These are phyloP conservation scores for Aleiodes testaceus DNA, from an alignment of 2,888 invertebrate species.

Conservation along the genomic window DNA sequence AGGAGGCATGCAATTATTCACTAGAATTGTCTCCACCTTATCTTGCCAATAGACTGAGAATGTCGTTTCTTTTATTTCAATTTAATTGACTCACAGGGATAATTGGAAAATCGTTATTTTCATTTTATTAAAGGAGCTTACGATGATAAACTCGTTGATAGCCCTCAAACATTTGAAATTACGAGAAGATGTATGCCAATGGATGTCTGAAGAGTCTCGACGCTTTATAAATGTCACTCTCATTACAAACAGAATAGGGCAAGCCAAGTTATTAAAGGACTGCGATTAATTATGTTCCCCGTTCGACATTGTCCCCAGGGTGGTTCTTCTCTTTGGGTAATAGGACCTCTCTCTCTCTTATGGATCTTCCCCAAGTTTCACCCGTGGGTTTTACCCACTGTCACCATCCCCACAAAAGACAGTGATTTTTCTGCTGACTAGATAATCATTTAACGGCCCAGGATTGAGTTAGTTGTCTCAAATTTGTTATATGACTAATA, in stretches of 20 bases:
- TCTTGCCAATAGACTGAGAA: neutral
- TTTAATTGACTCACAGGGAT: neutral
- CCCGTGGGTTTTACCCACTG: slow-evolving; percentile 29
- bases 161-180: slow-evolving; percentile 62
- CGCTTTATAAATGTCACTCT: slow-evolving; percentile 53
- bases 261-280: slow-evolving; percentile 63
- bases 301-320: slow-evolving; percentile 44
- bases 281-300: slow-evolving; percentile 69
- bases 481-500: slow-evolving; percentile 60
- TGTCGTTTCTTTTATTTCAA: slow-evolving; percentile 1
- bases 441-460: slow-evolving; percentile 58
- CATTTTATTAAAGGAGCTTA: neutral
- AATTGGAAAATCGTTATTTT: neutral
- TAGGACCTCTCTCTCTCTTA: slow-evolving; percentile 23
- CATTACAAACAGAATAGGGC: slow-evolving; percentile 46
- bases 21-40: neutral
- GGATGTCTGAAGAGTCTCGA: slow-evolving; percentile 66
- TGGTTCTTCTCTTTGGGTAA: slow-evolving; percentile 43
- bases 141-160: slow-evolving; percentile 42
- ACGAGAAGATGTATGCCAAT: slow-evolving; percentile 68
- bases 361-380: slow-evolving; percentile 19
- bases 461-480: slow-evolving; percentile 56
- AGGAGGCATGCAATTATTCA: neutral
- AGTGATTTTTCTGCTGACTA: slow-evolving; percentile 62
- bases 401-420: slow-evolving; percentile 14